Evolutionary conservation across 1,140 invertebrate genomes (phyloP).

Genomic region (Drosophila ogumai): DNA sequence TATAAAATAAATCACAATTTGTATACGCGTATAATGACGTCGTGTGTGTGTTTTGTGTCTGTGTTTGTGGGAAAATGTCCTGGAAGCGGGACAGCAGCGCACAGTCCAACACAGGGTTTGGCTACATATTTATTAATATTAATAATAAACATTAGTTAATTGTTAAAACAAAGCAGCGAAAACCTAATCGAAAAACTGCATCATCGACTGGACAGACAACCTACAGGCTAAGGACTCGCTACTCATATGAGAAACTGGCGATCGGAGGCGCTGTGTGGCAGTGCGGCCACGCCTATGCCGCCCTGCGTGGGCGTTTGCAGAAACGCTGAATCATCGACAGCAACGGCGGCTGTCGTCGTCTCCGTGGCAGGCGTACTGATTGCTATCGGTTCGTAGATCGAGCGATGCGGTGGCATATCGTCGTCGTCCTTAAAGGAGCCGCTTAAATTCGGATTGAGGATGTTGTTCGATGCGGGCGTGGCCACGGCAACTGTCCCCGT

Average conservation of each 20-base stretch:
- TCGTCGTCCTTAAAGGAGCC: slow-evolving; percentile 84
- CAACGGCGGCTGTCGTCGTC: slow-evolving; percentile 21
- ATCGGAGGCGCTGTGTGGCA: slow-evolving; percentile 61
- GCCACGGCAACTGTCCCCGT: slow-evolving; percentile 41
- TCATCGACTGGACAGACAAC: slow-evolving; percentile 34
- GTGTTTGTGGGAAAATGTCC: slow-evolving; percentile 31
- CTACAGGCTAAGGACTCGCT: slow-evolving; percentile 32
- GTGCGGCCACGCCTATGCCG: slow-evolving; percentile 77
- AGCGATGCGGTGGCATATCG: slow-evolving; percentile 73
- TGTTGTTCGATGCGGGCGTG: slow-evolving; percentile 79
- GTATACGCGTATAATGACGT: slow-evolving; percentile 71
- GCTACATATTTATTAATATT: slow-evolving; percentile 71
- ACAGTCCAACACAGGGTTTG: slow-evolving; percentile 51
- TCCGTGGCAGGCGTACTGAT: slow-evolving; percentile 52
- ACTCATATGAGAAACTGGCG: slow-evolving; percentile 73
- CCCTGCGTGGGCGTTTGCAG: slow-evolving; percentile 74
- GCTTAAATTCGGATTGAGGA: slow-evolving; percentile 85
- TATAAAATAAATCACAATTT: slow-evolving; percentile 82
- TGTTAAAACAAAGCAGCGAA: slow-evolving; percentile 73
- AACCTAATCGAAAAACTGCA: slow-evolving; percentile 35
- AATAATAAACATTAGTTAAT: slow-evolving; percentile 78
- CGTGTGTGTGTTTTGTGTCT: slow-evolving; percentile 30
- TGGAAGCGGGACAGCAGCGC: slow-evolving; percentile 31
- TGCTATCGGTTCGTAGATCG: slow-evolving; percentile 78
- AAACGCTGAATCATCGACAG: slow-evolving; percentile 64